Evolutionary conservation across 1,140 invertebrate genomes (phyloP).

Genomic region (Propsilocerus akamusi): DNA sequence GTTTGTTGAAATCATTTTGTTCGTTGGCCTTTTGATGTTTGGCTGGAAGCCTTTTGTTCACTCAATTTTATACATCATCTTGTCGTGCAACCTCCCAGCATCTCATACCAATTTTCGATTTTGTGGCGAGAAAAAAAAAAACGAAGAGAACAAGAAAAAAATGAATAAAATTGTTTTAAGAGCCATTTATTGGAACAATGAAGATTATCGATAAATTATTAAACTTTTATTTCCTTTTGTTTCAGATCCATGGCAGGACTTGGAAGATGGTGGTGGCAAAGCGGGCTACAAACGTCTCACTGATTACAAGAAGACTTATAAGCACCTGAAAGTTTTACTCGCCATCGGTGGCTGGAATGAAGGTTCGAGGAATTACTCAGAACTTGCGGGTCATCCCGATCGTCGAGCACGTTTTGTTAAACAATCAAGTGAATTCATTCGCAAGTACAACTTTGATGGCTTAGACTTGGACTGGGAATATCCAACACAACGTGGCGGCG

Average conservation of each 20-base stretch:
- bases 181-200: too few species aligned
- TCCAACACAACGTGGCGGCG: slow-evolving; percentile 51
- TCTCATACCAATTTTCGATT: too few species aligned
- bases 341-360: slow-evolving; percentile 83
- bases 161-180: too few species aligned
- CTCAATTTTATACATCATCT: not conserved
- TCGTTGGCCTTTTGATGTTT: not conserved
- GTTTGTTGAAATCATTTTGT: too few species aligned
- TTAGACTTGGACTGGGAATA: slow-evolving; percentile 73
- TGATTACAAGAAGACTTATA: slow-evolving; percentile 41
- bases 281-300: slow-evolving; percentile 51
- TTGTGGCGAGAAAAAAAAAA: too few species aligned
- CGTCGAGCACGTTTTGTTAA: slow-evolving; percentile 36
- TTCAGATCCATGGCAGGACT: slow-evolving; percentile 54
- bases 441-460: slow-evolving; percentile 48
- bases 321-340: slow-evolving; percentile 52
- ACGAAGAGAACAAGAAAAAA: too few species aligned
- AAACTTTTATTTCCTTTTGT: slow-evolving; percentile 9
- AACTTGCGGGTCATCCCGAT: slow-evolving; percentile 37
- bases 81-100: not conserved
- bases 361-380: slow-evolving; percentile 61
- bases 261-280: slow-evolving; percentile 52
- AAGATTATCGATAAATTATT: too few species aligned
- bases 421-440: slow-evolving; percentile 18
- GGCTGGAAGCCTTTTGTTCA: not conserved